Evolutionary conservation across 1,140 invertebrate species (phyloP), one percentile per base, ranked within the genome.

Genomic region (Zaprionus camerounensis): DNA sequence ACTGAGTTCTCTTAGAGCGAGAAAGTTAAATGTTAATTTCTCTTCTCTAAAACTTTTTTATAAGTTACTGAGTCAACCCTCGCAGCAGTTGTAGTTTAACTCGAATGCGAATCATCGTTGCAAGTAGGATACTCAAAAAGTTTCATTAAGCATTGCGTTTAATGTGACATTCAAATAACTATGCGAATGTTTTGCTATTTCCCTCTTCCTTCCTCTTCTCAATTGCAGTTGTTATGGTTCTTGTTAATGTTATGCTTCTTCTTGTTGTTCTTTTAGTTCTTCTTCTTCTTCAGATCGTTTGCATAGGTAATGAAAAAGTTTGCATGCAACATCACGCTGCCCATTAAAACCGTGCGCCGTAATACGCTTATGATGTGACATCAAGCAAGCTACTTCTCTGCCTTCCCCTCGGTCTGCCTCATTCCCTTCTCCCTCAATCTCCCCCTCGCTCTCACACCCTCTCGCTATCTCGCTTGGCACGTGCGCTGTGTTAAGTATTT

Each of bases 241-340:
- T 66, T 56, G 64, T 56, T 56, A 66, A 56, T 66, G 51, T 66
- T 56, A 66, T 78, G 58, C 51, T 46, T 26, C 34, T 65, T 63
- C 20, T 61, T 57, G 28, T 70, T 57, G 28, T 46, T 51, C 17
- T 36, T 57, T 34, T n/a, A 2, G n/a, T n/a, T n/a, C 26, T 34
- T 34, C 15, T 15, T 51, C 31, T 82, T 49, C 57, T 34, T n/a
- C 66, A 65, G 74, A 81, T 81, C 81, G 70, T 81, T 85, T 84
- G 82, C 78, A 81, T 85, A 71, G 82, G 75, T 82, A 71, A 79
- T 75, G 72, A 68, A 72, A 80, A 86, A 85, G 69, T 69, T 86
- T 76, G 63, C 57, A 59, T 72, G 59, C 46, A 38, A 61, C 57
- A 67, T 63, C 58, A 34, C 31, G 64, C 63, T 24, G 64, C 34